Evolutionary conservation across 2,888 invertebrate species (phyloP).

Genomic region (Liopterus haemorrhoidalis): DNA sequence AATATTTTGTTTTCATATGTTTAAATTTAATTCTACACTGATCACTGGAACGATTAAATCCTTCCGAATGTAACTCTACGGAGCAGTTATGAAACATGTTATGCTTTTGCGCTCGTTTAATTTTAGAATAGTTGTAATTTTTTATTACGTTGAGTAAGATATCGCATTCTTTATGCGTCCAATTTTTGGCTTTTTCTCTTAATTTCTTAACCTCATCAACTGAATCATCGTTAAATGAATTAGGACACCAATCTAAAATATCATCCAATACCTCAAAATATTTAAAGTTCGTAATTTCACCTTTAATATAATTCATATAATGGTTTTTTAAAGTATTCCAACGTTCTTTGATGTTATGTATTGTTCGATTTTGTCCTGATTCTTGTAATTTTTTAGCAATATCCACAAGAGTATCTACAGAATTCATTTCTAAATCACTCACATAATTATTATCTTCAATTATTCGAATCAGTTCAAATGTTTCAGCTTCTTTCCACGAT

Average conservation of each 20-base stretch:
- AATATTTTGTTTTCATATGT: constrained; percentile 25
- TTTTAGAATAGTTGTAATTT: constrained; percentile 20
- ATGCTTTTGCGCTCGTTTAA: constrained; percentile 13
- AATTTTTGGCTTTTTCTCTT: constrained; percentile 21
- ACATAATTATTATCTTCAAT: constrained; percentile 23
- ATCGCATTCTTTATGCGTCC: constrained; percentile 27
- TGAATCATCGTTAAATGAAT: constrained; percentile 25
- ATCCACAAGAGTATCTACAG: constrained; percentile 20
- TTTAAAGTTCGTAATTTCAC: constrained; percentile 19
- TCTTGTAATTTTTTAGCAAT: constrained; percentile 27
- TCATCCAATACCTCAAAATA: constrained; percentile 20
- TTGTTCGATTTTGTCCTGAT: constrained; percentile 19
- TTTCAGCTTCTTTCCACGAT: constrained; percentile 25
- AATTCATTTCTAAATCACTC: constrained; percentile 21
- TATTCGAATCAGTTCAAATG: constrained; percentile 21
- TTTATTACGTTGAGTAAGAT: constrained; percentile 25
- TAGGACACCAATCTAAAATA: constrained; percentile 22
- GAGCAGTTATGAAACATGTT: constrained; percentile 22
- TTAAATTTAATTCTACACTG: constrained; percentile 28
- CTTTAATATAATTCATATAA: constrained; percentile 20
- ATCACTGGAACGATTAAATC: constrained; percentile 23
- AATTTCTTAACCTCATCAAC: constrained; percentile 22
- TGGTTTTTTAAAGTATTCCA: constrained; percentile 24
- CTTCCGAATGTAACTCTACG: constrained; percentile 23
- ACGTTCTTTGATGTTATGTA: constrained; percentile 20